Conservation (phyloP, 2,888 invertebrate species). For the Torymus aiolomorphi region DNA sequence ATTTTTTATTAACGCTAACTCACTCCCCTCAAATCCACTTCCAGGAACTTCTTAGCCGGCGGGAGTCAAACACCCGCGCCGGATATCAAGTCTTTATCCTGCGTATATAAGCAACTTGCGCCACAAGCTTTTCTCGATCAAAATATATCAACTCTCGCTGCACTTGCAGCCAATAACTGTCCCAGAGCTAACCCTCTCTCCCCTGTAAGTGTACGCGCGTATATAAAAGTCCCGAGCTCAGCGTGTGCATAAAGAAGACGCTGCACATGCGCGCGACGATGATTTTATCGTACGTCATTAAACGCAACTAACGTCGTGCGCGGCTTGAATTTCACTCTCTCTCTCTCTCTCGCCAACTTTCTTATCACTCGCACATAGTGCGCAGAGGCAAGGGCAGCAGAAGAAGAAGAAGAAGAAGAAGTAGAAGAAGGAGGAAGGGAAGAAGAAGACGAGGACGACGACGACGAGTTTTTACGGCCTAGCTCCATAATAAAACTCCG, state of each 20-base stretch:
- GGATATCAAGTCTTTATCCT: no score
- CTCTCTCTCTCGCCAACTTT: slow-evolving; percentile 20
- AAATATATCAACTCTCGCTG: slow-evolving; percentile 3
- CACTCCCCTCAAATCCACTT: no score
- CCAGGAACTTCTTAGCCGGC: no score
- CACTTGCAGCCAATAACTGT: slow-evolving; percentile 17
- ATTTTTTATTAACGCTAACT: no score
- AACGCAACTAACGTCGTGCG: slow-evolving; percentile 27
- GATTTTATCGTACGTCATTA: slow-evolving; percentile 31
- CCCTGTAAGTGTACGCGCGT: background rate
- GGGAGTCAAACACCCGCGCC: no score
- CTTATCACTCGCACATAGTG: background rate
- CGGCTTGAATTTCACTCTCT: slow-evolving; percentile 18
- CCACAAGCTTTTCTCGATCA: background rate
- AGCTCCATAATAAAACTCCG: slow-evolving; percentile 20
- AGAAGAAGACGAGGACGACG: no score
- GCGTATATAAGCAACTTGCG: no score
- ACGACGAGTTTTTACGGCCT: slow-evolving; percentile 12
- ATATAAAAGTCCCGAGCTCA: background rate
- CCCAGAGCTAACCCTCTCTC: background rate
- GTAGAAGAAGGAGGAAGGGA: no score
- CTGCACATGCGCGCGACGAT: background rate
- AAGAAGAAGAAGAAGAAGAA: background rate
- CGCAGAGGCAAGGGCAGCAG: background rate
- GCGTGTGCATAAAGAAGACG: background rate